A percentile compares a stretch with the other conserved stretches of the same genome.
These are phyloP conservation scores for Vespertilio murinus DNA, from an alignment of 2,797 vertebrate genomes.

Conservation along the genomic window DNA sequence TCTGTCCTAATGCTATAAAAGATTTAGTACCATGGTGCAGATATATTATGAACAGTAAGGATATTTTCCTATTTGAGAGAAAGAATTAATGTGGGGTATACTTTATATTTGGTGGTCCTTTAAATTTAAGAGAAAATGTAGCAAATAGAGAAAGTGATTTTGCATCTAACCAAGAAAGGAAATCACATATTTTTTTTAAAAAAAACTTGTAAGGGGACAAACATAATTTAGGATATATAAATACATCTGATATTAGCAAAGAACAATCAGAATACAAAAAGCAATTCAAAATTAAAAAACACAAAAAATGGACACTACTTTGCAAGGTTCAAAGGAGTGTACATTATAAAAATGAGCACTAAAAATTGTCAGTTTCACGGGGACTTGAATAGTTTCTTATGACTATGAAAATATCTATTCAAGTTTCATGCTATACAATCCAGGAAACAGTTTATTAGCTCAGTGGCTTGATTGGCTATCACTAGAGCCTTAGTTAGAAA, in stretches of 20 bases:
- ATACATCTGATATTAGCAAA: neutral
- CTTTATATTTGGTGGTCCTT: neutral
- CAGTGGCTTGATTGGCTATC: neutral
- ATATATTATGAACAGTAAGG: neutral
- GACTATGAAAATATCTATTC: neutral
- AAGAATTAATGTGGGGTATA: neutral
- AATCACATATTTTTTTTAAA: neutral
- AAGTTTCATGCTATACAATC: neutral
- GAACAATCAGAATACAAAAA: neutral
- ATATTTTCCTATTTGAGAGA: neutral
- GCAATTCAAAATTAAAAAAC: neutral
- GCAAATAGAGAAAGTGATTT: neutral
- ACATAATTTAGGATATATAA: neutral
- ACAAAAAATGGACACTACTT: neutral
- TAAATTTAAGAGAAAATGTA: neutral
- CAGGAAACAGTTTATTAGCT: slow-evolving; percentile 6
- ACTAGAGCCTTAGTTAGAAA: neutral
- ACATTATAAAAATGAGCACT: neutral
- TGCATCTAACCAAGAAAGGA: neutral
- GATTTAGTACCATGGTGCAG: neutral
- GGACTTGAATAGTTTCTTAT: neutral
- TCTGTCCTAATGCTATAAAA: neutral
- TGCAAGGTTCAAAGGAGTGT: neutral
- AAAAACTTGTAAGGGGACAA: neutral
- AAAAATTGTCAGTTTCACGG: neutral